Evolutionary conservation across 2,113 vertebrate genomes (phyloP), one percentile per base, ranked within the genome.

Genomic region (Corydoras sp.): DNA sequence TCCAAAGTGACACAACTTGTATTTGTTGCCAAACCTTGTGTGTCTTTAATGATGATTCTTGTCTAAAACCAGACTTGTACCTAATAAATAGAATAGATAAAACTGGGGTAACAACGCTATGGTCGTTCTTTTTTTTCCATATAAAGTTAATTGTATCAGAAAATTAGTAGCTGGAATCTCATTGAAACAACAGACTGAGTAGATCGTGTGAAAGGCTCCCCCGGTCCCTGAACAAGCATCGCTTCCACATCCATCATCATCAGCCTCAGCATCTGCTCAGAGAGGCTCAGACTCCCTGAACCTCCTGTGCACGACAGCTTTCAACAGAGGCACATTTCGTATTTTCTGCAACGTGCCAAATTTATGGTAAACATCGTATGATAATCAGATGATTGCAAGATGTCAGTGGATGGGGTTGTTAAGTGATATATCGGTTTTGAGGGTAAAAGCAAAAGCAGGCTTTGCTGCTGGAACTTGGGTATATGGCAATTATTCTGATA

Each of bases 221-320:
- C 80, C 82, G 84, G 87, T 88, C 86, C 87, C 87, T 86, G 84
- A 79, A 84, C 85, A 85, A 83, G 85, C 87, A 87, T 79, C 83
- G 85, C 86, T 84, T 83, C 88, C 86, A 82, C 85, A 90, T 90
- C 86, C 83, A 90, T 89, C 88, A 88, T 90, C 88, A 90, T 90
- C 88, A 90, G 79, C 79, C 77, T 82, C 80, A 89, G 86, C 89
- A 89, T 89, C 89, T 90, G 89, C 86, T 89, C 83, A 77, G 83
- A 89, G 86, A 74, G 72, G 68, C 68, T 84, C 87, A 80, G 83
- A 81, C 81, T 87, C 86, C 85, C 85, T 79, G 81, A 83, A 80
- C 77, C 77, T 74, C 68, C 48, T 75, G 73, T 51, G 73, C 65
- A 68, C n/a, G 76, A 68, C 54, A 63, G 72, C 76, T 81, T 79